Evolutionary conservation across 2,888 invertebrate species (phyloP).

Genomic region (Phytoseiulus persimilis): DNA sequence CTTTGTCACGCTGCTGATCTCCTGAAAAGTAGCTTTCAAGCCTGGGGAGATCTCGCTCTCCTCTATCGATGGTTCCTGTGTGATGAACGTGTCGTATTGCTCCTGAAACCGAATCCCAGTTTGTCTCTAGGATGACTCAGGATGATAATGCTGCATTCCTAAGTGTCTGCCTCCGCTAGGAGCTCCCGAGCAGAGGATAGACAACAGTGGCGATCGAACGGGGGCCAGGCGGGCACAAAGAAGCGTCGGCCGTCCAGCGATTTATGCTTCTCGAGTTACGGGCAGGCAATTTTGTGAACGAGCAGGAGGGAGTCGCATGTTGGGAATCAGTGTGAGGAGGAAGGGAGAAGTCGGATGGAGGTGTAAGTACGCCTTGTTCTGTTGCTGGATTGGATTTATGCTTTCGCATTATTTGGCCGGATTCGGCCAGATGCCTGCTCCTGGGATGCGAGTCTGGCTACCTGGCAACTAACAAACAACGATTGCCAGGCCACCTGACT

Average conservation of each 20-base stretch:
- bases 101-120: background rate
- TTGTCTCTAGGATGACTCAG: background rate
- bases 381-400: background rate
- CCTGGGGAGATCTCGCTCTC: background rate
- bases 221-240: background rate
- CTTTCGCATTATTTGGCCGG: background rate
- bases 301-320: background rate
- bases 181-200: background rate
- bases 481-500: background rate
- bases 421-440: background rate
- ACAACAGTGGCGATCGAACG: background rate
- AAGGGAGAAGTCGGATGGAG: background rate
- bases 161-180: background rate
- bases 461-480: background rate
- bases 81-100: background rate
- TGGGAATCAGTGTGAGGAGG: background rate
- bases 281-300: background rate
- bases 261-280: constrained; percentile 5
- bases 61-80: background rate
- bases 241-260: background rate
- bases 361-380: background rate
- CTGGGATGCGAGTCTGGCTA: background rate
- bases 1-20: background rate
- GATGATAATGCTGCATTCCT: background rate
- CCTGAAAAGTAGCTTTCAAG: background rate